Conservation (phyloP, 2,888 invertebrate genomes). For the Hipparchia sbordonii region DNA sequence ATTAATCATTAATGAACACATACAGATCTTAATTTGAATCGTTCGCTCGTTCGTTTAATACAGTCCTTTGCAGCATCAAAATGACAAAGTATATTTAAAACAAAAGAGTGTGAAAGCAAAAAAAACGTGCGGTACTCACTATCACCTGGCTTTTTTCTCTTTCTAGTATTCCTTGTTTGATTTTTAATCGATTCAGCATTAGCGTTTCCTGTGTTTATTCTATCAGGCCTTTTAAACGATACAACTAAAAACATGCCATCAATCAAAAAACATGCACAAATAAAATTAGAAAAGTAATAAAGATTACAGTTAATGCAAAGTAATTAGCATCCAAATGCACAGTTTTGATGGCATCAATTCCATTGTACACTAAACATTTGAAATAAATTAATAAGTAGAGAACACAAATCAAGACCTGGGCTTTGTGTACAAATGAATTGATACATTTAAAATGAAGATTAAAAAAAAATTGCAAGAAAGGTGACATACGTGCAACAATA, state of each 20-base stretch:
- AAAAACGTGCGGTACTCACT: constrained; percentile 60
- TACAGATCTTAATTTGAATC: not conserved
- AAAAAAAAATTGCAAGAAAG: constrained; percentile 29
- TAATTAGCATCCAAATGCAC: constrained; percentile 4
- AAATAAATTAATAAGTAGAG: too few relatives aligned
- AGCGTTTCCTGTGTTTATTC: constrained; percentile 58
- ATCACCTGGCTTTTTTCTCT: constrained; percentile 89
- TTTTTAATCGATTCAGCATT: constrained; percentile 59
- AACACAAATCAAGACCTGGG: too few relatives aligned
- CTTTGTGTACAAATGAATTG: not conserved
- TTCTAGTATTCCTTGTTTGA: constrained; percentile 78
- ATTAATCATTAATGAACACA: too few relatives aligned
- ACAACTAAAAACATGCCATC: constrained; percentile 85
- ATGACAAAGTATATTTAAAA: constrained; percentile 1
- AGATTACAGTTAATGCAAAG: not conserved
- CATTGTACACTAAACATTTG: not conserved
- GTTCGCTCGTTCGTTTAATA: not conserved
- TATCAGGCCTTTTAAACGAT: constrained; percentile 91
- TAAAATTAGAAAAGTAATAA: constrained; percentile 25
- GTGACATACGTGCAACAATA: constrained; percentile 16
- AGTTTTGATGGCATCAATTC: not conserved
- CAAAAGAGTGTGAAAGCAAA: constrained; percentile 8
- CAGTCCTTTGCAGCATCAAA: not conserved
- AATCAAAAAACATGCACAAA: constrained; percentile 39
- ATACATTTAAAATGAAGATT: not conserved